These are phyloP conservation scores for Cydia amplana DNA, from an alignment of 1,140 invertebrate genomes.

Conservation along the genomic window DNA sequence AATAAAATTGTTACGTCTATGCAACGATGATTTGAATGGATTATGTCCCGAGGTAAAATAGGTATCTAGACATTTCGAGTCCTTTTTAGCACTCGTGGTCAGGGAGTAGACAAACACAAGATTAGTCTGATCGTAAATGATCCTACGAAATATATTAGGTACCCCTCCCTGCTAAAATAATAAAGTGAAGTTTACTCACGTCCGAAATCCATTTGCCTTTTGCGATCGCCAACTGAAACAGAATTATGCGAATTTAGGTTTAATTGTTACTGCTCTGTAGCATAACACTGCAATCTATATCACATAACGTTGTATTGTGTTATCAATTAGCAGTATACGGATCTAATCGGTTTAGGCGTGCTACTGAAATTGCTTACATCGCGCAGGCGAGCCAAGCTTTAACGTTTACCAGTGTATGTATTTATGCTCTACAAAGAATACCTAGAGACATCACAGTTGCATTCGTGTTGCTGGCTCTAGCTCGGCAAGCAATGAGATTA, in stretches of 20 bases:
- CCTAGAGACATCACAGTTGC: too few relatives aligned
- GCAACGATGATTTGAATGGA: too few relatives aligned
- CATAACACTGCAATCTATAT: not conserved
- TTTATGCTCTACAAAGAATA: too few relatives aligned
- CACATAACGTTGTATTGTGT: not conserved
- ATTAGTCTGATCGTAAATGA: too few relatives aligned
- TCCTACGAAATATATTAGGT: too few relatives aligned
- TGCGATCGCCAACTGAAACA: not conserved
- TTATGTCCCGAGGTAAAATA: too few relatives aligned
- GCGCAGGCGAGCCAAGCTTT: not conserved
- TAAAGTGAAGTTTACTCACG: not conserved
- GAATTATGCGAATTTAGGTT: not conserved
- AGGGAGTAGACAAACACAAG: too few relatives aligned
- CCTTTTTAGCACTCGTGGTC: too few relatives aligned
- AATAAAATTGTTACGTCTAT: too few relatives aligned
- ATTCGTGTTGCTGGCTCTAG: too few relatives aligned
- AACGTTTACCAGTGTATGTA: too few relatives aligned
- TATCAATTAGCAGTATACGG: slow-evolving; percentile 7
- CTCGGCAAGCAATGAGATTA: not conserved
- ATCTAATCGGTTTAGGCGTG: not conserved
- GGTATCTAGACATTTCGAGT: too few relatives aligned
- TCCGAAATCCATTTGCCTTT: slow-evolving; percentile 22
- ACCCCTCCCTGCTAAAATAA: not conserved
- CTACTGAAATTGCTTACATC: not conserved
- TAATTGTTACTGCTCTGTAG: not conserved